phyloP scores from a whole-genome alignment of 2,797 vertebrate species.

The Chromobotia macracanthus region DNA sequence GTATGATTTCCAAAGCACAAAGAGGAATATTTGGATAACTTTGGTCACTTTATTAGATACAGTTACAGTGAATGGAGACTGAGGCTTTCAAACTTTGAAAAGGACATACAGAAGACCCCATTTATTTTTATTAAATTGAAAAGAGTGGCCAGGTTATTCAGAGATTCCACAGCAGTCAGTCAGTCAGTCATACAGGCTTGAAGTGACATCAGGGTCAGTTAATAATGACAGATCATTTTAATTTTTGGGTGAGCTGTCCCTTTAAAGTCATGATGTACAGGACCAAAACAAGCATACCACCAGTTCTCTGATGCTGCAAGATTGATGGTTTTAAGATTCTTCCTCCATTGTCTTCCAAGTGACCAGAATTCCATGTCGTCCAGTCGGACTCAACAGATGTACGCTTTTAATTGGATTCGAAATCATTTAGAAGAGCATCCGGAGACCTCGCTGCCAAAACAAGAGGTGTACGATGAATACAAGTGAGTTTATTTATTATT shows the following conservation, averaged over 20 bases:
- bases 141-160: too few species aligned
- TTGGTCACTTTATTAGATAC: not conserved
- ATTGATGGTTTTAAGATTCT: constrained; percentile 4
- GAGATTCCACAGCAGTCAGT: too few species aligned
- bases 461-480: constrained; percentile 98
- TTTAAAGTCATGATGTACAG: constrained; percentile 34
- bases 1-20: not conserved
- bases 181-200: too few species aligned
- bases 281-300: constrained; percentile 27
- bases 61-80: too few species aligned
- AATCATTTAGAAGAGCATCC: constrained; percentile 96
- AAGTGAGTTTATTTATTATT: too few species aligned
- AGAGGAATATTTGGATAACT: too few species aligned
- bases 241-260: not conserved
- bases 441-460: constrained; percentile 97
- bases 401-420: constrained; percentile 96
- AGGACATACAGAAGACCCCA: too few species aligned
- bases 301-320: constrained; percentile 52
- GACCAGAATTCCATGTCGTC: constrained; percentile 93
- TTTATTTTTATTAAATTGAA: too few species aligned
- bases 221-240: too few species aligned
- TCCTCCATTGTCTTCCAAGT: constrained; percentile 67
- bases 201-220: too few species aligned
- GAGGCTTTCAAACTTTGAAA: too few species aligned
- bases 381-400: constrained; percentile 95